Evolutionary conservation across 2,113 vertebrate genomes (phyloP).

Genomic region (Tenebrosternarchus preto): DNA sequence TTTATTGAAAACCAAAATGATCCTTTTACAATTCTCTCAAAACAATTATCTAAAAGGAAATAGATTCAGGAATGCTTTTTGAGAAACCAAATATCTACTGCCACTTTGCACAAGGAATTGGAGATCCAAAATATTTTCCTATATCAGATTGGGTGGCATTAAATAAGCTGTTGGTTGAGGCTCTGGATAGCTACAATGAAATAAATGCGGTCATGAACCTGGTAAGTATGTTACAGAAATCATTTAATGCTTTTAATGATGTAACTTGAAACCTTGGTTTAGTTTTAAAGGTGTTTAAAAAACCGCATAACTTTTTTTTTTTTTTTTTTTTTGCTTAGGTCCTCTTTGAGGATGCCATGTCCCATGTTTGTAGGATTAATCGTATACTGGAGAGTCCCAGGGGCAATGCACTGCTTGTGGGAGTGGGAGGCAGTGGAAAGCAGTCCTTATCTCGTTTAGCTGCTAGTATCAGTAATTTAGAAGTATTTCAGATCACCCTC

Average conservation of each 20-base stretch:
- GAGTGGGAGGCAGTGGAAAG: conserved; percentile 92
- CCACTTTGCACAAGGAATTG: conserved; percentile 84
- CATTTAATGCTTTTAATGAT: not conserved
- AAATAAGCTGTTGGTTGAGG: conserved; percentile 81
- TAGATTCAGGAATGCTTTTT: conserved; percentile 71
- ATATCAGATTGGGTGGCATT: conserved; percentile 83
- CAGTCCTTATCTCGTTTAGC: conserved; percentile 93
- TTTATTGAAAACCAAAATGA: conserved; percentile 1
- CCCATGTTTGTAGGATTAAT: conserved; percentile 89
- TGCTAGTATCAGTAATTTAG: conserved; percentile 89
- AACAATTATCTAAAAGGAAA: conserved; percentile 68
- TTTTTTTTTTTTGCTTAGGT: too few relatives aligned
- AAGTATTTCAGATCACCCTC: conserved; percentile 92
- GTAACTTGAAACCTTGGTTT: too few relatives aligned
- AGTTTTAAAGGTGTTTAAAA: too few relatives aligned
- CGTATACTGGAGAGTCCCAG: conserved; percentile 88
- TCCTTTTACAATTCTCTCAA: not conserved
- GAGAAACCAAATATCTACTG: conserved; percentile 84
- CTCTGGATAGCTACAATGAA: conserved; percentile 88
- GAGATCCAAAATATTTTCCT: conserved; percentile 83
- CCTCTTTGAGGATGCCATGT: conserved; percentile 93
- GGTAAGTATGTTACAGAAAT: conserved; percentile 17
- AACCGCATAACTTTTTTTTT: not conserved
- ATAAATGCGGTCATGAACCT: conserved; percentile 87
- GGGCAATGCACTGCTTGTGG: conserved; percentile 88